A percentile compares a stretch with the other conserved stretches of the same genome.
Evolutionary conservation across 2,888 invertebrate species (phyloP).

Genomic region (Calameuta pallipes): DNA sequence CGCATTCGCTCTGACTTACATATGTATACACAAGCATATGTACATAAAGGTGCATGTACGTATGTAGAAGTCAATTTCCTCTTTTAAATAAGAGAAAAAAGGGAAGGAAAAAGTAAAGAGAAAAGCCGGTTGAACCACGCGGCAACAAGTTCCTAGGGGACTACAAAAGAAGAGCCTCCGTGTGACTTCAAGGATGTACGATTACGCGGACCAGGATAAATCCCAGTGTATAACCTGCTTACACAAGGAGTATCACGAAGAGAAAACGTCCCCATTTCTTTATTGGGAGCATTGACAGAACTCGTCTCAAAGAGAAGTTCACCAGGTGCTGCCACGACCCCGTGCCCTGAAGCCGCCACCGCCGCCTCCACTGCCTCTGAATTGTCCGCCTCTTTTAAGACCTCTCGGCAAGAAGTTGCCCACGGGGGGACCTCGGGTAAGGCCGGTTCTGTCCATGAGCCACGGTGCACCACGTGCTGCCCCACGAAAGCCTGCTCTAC

Average conservation of each 20-base stretch:
- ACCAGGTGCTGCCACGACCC: constrained; percentile 54
- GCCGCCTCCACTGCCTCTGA: constrained; percentile 57
- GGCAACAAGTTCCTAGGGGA: neutral
- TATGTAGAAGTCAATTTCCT: neutral
- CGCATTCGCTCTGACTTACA: constrained; percentile 10
- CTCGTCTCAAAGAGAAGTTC: neutral
- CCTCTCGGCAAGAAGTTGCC: constrained; percentile 53
- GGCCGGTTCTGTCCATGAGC: constrained; percentile 59
- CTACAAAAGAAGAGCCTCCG: neutral
- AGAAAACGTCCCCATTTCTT: neutral
- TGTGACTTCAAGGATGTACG: neutral
- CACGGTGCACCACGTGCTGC: constrained; percentile 65
- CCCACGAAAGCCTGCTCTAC: constrained; percentile 63
- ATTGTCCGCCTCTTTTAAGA: constrained; percentile 55
- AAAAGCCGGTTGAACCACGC: neutral
- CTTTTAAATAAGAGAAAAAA: neutral
- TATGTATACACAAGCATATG: constrained; percentile 22
- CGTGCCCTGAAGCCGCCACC: constrained; percentile 51
- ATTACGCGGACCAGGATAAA: neutral
- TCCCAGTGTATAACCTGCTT: neutral
- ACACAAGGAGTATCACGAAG: neutral
- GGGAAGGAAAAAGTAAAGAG: neutral
- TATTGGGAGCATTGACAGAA: neutral
- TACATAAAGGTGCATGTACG: constrained; percentile 11
- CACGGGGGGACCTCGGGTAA: constrained; percentile 47